Evolutionary conservation across 1,140 invertebrate genomes (phyloP), one percentile per base, ranked within the genome.

Genomic region (Parapsyche elsis): DNA sequence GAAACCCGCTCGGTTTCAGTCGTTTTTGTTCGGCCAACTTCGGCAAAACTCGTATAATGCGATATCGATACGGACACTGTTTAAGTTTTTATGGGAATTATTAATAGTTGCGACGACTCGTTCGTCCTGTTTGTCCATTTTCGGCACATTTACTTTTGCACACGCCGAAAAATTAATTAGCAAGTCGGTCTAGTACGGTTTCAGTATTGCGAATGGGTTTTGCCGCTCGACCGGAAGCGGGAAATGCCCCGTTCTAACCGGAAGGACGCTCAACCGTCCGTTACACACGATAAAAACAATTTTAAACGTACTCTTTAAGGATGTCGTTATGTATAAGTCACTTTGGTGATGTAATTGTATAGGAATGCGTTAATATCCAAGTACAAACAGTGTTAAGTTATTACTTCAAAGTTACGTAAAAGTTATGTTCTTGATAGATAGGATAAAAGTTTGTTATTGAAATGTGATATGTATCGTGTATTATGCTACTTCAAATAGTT

Each of bases 11-110:
- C 23, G 80, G 80, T 9, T 23, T 21, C 53, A n/a, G 24, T 80
- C 82, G 80, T 0, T 45, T 10, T 23, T n/a, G 16, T 30, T 83
- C 82, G 82, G 71, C 19, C 16, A 19, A 5, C 12, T 19, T 74
- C 80, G 80, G 45, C 44, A 19, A 12, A 78, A 26, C 59, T 81
- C 79, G 76, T 61, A 77, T 81, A 79, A 80, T 81, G 80, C 78
- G 82, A 83, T 83, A 83, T 83, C 82, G 80, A 83, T 83, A 83
- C 82, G 46, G 57, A 77, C 82, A 64, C 24, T 74, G 82, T 80
- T 83, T 76, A 80, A 81, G 44, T 83, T 83, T 83, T 80, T 77
- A 81, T 79, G 78, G 46, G 75, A 83, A 81, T 81, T 83, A 83
- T 81, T 83, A 76, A 83, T 83, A 79, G 70, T 71, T 12, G 78